Conservation (phyloP, 2,797 vertebrate species). For the Phyllotis vaccarum region DNA sequence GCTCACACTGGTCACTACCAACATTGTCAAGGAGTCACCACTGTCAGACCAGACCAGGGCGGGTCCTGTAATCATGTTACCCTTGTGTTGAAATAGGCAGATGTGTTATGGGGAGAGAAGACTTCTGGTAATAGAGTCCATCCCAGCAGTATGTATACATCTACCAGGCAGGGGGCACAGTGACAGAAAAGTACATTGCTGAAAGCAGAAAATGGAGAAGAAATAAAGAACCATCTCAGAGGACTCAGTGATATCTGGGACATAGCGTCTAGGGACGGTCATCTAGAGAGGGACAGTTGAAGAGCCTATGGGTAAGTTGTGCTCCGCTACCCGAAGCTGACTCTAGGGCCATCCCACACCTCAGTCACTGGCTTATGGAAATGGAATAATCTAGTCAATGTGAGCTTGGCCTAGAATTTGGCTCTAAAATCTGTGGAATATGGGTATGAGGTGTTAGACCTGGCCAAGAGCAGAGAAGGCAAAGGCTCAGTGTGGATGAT, state of each 20-base stretch:
- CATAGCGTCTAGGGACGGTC: neutral
- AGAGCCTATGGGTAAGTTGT: neutral
- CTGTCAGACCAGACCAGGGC: neutral
- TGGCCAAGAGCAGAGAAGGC: neutral
- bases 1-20: neutral
- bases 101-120: neutral
- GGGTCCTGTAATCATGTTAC: neutral
- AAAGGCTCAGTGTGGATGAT: neutral
- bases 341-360: neutral
- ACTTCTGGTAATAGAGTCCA: neutral
- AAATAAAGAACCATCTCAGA: neutral
- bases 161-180: neutral
- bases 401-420: neutral
- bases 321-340: neutral
- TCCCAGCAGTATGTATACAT: neutral
- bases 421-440: neutral
- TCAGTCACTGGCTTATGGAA: neutral
- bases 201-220: neutral
- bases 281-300: neutral
- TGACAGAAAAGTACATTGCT: neutral
- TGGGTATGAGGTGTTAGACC: neutral
- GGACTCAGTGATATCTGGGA: neutral
- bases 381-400: neutral
- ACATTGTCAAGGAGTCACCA: neutral
- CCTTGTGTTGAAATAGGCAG: neutral